Evolutionary conservation across 2,888 invertebrate genomes (phyloP).

Genomic region (Ceraclea dissimilis): DNA sequence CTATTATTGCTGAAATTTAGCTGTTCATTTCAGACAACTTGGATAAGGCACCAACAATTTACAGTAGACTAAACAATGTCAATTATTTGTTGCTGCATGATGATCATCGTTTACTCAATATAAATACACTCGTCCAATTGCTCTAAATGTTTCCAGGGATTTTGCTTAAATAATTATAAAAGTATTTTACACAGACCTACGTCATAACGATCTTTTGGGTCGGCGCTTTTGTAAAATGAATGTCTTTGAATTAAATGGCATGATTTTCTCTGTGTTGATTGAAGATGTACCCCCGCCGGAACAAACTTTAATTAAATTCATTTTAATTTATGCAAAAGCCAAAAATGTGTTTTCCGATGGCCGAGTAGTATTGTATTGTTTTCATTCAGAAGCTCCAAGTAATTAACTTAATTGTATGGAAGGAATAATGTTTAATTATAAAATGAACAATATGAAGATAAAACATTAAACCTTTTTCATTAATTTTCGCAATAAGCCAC

Average conservation of each 20-base stretch:
- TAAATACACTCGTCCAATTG: neutral
- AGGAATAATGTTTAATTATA: neutral
- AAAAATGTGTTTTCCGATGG: slow-evolving; percentile 1
- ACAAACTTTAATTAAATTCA: neutral
- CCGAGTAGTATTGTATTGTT: neutral
- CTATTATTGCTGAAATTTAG: too few species aligned
- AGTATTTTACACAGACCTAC: neutral
- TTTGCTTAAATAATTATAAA: neutral
- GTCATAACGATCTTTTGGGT: neutral
- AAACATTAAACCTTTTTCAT: too few species aligned
- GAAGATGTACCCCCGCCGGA: neutral
- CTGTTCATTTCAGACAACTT: too few species aligned
- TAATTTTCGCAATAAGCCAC: too few species aligned
- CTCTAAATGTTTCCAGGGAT: neutral
- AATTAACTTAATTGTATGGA: neutral
- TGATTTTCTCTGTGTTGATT: neutral
- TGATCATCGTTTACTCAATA: too few species aligned
- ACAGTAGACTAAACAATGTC: too few species aligned
- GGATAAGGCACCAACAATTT: too few species aligned
- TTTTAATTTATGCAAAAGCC: slow-evolving; percentile 1
- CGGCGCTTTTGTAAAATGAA: neutral
- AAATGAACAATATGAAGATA: too few species aligned
- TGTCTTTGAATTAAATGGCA: neutral
- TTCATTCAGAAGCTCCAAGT: neutral
- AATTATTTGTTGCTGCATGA: too few species aligned